Conservation (phyloP, 2,797 vertebrate species). For the Glossophaga mutica region DNA sequence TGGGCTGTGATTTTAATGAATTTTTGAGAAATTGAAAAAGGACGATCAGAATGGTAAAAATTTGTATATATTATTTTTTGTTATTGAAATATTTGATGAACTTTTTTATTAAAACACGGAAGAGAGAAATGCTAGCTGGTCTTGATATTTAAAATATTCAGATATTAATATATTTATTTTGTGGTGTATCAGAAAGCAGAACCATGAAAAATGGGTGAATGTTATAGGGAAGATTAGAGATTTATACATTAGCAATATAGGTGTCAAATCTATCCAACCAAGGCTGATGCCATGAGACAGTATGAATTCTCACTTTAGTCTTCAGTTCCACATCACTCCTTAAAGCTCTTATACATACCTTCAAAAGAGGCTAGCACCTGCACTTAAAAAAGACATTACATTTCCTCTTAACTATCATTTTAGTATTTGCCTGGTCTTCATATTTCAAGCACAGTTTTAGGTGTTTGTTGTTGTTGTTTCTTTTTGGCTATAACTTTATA, state of each 20-base stretch:
- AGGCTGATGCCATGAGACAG: not conserved
- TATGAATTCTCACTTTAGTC: not conserved
- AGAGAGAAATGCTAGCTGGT: not conserved
- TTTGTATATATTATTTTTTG: not conserved
- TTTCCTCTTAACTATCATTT: not conserved
- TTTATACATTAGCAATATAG: not conserved
- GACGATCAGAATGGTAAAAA: not conserved
- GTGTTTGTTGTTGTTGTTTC: not conserved
- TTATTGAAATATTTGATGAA: not conserved
- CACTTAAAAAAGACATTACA: not conserved
- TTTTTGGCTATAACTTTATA: not conserved
- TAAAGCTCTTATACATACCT: not conserved
- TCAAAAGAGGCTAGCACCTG: not conserved
- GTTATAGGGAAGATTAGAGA: not conserved
- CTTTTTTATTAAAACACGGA: not conserved
- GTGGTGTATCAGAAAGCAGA: not conserved
- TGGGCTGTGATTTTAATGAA: not conserved
- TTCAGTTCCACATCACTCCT: not conserved
- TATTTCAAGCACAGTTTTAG: not conserved
- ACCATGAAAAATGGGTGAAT: not conserved
- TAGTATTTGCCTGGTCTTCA: not conserved
- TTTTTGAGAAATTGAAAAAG: not conserved
- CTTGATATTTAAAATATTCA: not conserved
- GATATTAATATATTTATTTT: not conserved
- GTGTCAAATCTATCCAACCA: not conserved